These are phyloP conservation scores for Corythornis vintsioides DNA, from an alignment of 2,113 vertebrate genomes.

Conservation along the genomic window DNA sequence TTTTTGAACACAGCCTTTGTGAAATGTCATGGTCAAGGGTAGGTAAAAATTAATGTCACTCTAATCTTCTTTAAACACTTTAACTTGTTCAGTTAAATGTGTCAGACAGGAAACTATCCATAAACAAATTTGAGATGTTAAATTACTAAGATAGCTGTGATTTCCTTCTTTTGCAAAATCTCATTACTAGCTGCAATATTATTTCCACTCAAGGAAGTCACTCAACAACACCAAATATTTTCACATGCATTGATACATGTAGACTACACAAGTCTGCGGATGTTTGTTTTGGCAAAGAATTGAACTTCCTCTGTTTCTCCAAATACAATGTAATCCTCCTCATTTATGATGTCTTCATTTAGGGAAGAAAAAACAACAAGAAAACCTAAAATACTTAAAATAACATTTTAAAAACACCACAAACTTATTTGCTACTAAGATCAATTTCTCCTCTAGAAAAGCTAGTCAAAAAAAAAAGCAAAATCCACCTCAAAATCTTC, in stretches of 20 bases:
- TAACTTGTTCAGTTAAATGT: constrained; percentile 61
- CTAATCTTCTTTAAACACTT: constrained; percentile 68
- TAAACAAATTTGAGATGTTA: constrained; percentile 69
- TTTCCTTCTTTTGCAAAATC: constrained; percentile 72
- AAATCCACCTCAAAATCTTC: background rate
- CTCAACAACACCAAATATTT: constrained; percentile 53
- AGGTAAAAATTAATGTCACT: constrained; percentile 65
- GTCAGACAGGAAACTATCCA: constrained; percentile 70
- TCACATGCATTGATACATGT: constrained; percentile 67
- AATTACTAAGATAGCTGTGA: constrained; percentile 70
- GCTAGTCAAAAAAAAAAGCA: background rate
- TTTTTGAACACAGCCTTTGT: constrained; percentile 33
- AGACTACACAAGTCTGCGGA: constrained; percentile 50
- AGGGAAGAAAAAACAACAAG: background rate
- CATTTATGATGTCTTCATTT: background rate
- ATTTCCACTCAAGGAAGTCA: constrained; percentile 70
- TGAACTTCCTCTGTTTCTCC: constrained; percentile 55
- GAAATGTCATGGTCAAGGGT: constrained; percentile 47
- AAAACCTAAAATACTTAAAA: background rate
- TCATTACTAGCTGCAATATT: constrained; percentile 49
- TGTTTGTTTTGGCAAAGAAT: constrained; percentile 69
- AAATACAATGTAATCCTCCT: constrained; percentile 64
- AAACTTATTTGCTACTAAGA: background rate
- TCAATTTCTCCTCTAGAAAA: background rate
- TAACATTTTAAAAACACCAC: background rate